Conservation (phyloP, 2,113 vertebrate species). For the Oryctolagus cuniculus region mOryCun1.1 NC_091435.1:104014001-104014500, state of each 20-base stretch:
- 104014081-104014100: background rate
- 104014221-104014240: background rate
- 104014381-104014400: background rate
- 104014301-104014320: background rate
- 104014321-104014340: background rate
- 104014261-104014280: background rate
- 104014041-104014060: background rate
- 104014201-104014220: background rate
- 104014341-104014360: background rate
- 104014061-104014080: background rate
- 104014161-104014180: background rate
- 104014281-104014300: background rate
- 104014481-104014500: background rate
- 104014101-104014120: background rate
- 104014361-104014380: too few relatives aligned
- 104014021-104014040: background rate
- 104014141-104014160: background rate
- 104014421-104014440: background rate
- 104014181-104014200: background rate
- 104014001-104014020: background rate
- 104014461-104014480: background rate
- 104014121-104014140: background rate
- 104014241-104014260: background rate
- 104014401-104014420: accelerated
- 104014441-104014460: background rate